phyloP scores from a whole-genome alignment of 2,797 vertebrate species.

The Bovichtus diacanthus region DNA sequence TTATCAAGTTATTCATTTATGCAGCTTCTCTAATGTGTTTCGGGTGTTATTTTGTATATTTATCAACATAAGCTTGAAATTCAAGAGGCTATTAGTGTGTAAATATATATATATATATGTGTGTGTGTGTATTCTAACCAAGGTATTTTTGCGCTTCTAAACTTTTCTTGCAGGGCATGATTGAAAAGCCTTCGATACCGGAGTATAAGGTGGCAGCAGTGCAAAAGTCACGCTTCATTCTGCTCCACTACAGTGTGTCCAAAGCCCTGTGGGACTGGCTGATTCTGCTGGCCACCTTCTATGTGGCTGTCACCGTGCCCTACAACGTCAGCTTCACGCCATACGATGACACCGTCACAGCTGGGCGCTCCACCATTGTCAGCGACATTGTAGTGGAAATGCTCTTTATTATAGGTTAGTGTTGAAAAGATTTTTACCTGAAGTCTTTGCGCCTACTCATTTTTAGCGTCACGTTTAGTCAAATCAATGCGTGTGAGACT shows the following conservation, averaged over 20 bases:
- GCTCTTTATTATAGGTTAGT: slow-evolving; percentile 96
- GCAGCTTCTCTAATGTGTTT: slow-evolving; percentile 37
- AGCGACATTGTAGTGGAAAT: slow-evolving; percentile 96
- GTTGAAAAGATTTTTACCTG: slow-evolving; percentile 85
- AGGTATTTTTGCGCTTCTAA: background rate
- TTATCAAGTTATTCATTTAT: slow-evolving; percentile 60
- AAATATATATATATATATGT: background rate
- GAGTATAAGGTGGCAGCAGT: slow-evolving; percentile 97
- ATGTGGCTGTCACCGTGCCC: slow-evolving; percentile 95
- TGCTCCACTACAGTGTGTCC: slow-evolving; percentile 96
- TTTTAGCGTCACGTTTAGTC: background rate
- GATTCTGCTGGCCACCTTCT: slow-evolving; percentile 97
- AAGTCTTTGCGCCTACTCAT: background rate
- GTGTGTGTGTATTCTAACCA: background rate
- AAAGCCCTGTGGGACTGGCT: slow-evolving; percentile 98
- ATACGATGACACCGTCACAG: slow-evolving; percentile 84
- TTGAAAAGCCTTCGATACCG: slow-evolving; percentile 91
- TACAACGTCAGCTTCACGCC: slow-evolving; percentile 95
- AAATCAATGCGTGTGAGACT: background rate
- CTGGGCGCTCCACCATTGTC: slow-evolving; percentile 91
- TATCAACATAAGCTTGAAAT: slow-evolving; percentile 31
- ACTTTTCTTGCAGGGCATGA: slow-evolving; percentile 85
- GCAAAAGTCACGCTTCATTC: slow-evolving; percentile 95
- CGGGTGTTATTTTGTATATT: slow-evolving; percentile 31
- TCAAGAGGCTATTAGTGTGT: slow-evolving; percentile 17